Percentiles rank a stretch among this genome's conserved stretches.
Conservation (phyloP, 2,797 vertebrate genomes). For the Amazona finschi region DNA sequence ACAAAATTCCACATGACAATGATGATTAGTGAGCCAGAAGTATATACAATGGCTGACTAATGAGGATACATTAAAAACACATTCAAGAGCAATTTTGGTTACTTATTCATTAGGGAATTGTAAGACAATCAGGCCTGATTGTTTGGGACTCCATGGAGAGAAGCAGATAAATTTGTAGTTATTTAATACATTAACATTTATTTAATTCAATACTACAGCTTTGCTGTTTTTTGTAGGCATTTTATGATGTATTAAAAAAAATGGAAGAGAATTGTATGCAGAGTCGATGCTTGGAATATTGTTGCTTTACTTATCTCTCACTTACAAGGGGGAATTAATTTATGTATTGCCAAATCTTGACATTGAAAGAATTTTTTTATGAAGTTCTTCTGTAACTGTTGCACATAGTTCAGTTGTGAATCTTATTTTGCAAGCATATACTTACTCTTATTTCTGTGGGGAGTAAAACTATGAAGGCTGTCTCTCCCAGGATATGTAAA, state of each 20-base stretch:
- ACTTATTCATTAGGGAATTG: not conserved
- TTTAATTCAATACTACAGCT: not conserved
- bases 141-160: not conserved
- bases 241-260: not conserved
- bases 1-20: not conserved
- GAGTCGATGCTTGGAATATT: not conserved
- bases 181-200: not conserved
- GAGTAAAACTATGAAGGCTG: not conserved
- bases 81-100: not conserved
- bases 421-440: not conserved
- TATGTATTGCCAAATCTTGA: not conserved
- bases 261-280: not conserved
- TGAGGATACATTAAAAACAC: not conserved
- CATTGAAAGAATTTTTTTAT: not conserved
- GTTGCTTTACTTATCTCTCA: not conserved
- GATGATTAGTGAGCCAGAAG: not conserved
- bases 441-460: not conserved
- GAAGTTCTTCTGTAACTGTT: not conserved
- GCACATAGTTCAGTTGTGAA: not conserved
- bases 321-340: not conserved
- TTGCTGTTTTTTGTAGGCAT: not conserved
- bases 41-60: not conserved
- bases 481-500: not conserved
- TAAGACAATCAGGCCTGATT: not conserved
- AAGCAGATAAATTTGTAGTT: not conserved